Base-by-base conservation (phyloP, 1,140 invertebrate species). In the Drosophila kepulauana region DNA sequence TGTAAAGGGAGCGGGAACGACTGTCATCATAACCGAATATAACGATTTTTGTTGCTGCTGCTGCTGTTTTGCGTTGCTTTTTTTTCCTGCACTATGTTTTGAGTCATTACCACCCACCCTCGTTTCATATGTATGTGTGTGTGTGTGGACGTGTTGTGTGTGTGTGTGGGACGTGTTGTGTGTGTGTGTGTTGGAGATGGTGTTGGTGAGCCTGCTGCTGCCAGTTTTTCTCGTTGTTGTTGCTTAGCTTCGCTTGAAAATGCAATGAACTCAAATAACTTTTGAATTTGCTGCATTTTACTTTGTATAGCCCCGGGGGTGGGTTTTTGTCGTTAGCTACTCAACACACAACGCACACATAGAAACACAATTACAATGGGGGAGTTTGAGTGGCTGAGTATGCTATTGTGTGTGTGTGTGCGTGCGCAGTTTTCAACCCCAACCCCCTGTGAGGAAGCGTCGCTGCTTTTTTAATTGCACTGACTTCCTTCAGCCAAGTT, bases 191-290 rank as follows among this genome's bases (percentile, higher is more conserved):
- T 20, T 20, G 20, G 71, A 61, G 35, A 11, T 2, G 6, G 71
- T 64, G 35, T 38, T 2, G 6, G 20, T 25, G 20, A 25, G 62
- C 33, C 46, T 52, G 66, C 63, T 68, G 64, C 65, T 74, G 45
- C 51, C 66, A 58, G 58, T 75, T 67, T 72, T 64, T 69, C 58
- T 78, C 70, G 64, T 61, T 70, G 69, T 75, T 86, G 69, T 82
- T 90, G 82, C 78, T 84, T 84, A 84, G 81, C 71, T 80, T 88
- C 72, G 81, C 78, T 91, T 84, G 87, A 87, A 91, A 91, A 91
- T 91, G 88, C 88, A 91, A 91, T 91, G 88, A 91, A 91, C 88
- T 91, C 88, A 87, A 91, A 90, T 90, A 90, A 90, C 86, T 90
- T 91, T 89, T 89, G 85, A 89, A 89, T 89, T 89, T 89, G 78